phyloP scores from a whole-genome alignment of 1,140 invertebrate species.

The Temnothorax longispinosus region DNA sequence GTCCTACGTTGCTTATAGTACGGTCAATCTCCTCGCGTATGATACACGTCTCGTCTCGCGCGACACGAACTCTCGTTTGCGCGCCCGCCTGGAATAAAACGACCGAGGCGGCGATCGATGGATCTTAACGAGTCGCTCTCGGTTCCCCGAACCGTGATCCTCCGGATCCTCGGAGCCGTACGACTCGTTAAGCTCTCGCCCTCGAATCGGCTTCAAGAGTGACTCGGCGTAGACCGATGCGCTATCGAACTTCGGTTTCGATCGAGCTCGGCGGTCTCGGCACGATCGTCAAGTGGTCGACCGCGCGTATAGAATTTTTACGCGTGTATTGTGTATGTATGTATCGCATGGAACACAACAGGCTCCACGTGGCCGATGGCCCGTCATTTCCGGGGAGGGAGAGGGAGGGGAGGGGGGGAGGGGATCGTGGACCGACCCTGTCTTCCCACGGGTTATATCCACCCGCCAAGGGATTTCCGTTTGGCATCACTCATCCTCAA shows the following conservation, averaged over 20 bases:
- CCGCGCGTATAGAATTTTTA: constrained; percentile 23
- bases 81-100: constrained; percentile 23
- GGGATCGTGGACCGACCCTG: constrained; percentile 16
- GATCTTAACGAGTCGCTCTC: constrained; percentile 22
- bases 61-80: constrained; percentile 3
- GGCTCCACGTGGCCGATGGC: constrained; percentile 16
- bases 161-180: background rate
- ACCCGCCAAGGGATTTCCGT: constrained; percentile 41
- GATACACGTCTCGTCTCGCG: constrained; percentile 39
- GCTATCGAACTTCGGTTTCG: constrained; percentile 57
- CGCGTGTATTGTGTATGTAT: constrained; percentile 12
- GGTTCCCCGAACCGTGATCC: background rate
- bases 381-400: constrained; percentile 24
- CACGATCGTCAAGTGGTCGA: constrained; percentile 46
- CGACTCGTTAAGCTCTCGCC: constrained; percentile 39
- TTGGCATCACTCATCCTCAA: constrained; percentile 40
- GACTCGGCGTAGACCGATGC: constrained; percentile 31
- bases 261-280: constrained; percentile 23
- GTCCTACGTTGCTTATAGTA: constrained; percentile 49
- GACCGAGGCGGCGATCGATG: constrained; percentile 17
- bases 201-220: background rate
- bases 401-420: background rate
- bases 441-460: constrained; percentile 17
- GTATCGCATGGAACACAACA: constrained; percentile 30
- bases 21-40: constrained; percentile 31